Conservation (phyloP, 2,888 invertebrate species). For the Callinectes sapidus region DNA sequence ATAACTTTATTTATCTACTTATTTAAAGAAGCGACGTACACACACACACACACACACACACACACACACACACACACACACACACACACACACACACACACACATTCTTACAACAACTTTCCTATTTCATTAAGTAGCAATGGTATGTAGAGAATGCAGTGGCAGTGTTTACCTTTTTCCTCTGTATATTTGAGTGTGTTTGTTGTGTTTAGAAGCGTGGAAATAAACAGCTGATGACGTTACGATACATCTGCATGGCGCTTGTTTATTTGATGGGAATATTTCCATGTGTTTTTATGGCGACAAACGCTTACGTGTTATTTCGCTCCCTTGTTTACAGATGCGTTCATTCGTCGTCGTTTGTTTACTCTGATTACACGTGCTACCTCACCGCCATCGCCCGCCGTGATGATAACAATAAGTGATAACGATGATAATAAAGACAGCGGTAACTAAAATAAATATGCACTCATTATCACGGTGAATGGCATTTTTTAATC, state of each 20-base stretch:
- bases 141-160: not conserved
- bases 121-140: not conserved
- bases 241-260: not conserved
- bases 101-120: not conserved
- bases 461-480: not conserved
- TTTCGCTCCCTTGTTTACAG: not conserved
- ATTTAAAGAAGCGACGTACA: not conserved
- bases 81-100: slow-evolving; percentile 1
- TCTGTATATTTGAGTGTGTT: not conserved
- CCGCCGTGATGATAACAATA: not conserved
- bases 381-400: not conserved
- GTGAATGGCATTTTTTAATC: not conserved
- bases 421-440: not conserved
- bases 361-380: not conserved
- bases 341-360: not conserved
- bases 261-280: not conserved
- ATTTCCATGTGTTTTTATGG: not conserved
- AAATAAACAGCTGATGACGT: not conserved
- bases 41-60: slow-evolving; percentile 1
- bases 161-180: not conserved
- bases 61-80: slow-evolving; percentile 1
- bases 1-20: not conserved
- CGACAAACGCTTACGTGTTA: not conserved
- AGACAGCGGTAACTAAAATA: not conserved
- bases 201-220: not conserved